A percentile compares a stretch with the other conserved stretches of the same genome.
Conservation (phyloP, 2,888 invertebrate species). For the Chrysolina haemoptera region DNA sequence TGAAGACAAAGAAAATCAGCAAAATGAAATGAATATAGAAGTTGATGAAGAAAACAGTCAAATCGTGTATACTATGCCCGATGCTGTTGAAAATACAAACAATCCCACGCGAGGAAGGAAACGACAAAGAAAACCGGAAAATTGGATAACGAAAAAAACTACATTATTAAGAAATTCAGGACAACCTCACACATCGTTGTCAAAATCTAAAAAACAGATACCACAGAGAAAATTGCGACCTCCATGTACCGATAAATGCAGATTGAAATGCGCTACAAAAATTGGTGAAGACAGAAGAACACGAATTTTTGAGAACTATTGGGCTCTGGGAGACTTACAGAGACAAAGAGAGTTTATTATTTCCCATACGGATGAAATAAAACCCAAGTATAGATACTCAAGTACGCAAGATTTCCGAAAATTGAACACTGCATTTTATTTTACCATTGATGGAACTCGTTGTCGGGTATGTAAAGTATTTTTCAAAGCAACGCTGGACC, state of each 20-base stretch:
- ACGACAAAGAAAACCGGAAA: slow-evolving; percentile 9
- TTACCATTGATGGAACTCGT: slow-evolving; percentile 29
- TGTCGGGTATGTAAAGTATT: slow-evolving; percentile 43
- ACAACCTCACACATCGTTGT: slow-evolving; percentile 8
- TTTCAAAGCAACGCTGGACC: slow-evolving; percentile 38
- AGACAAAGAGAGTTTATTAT: slow-evolving; percentile 39
- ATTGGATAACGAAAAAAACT: slow-evolving; percentile 15
- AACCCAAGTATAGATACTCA: slow-evolving; percentile 33
- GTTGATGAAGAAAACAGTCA: background rate
- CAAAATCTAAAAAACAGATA: background rate
- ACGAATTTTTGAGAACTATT: slow-evolving; percentile 37
- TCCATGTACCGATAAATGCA: slow-evolving; percentile 6
- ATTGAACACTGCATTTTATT: slow-evolving; percentile 38
- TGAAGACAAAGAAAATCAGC: too few relatives aligned
- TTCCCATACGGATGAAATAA: slow-evolving; percentile 37
- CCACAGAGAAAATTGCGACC: slow-evolving; percentile 1
- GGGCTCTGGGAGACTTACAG: slow-evolving; percentile 40
- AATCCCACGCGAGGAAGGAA: slow-evolving; percentile 5
- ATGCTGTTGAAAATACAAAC: background rate
- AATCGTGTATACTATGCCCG: background rate
- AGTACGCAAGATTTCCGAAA: slow-evolving; percentile 27
- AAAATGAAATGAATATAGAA: background rate
- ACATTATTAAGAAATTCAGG: slow-evolving; percentile 2
- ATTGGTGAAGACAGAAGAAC: slow-evolving; percentile 33
- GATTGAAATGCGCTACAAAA: slow-evolving; percentile 27